Base-by-base conservation (phyloP, 1,140 invertebrate species). In the Drosophila ercepeae region DNA sequence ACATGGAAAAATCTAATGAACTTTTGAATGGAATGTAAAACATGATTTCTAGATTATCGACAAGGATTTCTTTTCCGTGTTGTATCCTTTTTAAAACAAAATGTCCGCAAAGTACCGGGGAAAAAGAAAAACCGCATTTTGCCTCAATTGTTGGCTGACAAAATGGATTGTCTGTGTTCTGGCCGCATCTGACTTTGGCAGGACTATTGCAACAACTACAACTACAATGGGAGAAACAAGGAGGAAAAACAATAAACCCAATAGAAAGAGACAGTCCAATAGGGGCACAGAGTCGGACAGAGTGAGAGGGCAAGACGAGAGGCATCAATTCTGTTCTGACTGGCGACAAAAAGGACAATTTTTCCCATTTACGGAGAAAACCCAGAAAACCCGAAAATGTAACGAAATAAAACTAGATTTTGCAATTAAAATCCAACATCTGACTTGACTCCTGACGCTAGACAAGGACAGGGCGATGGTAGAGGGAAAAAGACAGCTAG, bases 391-490 rank as follows among this genome's bases (percentile, higher is more conserved):
- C 13, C 36, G 42, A 51, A 61, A 63, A 39, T 69, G 50, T 67
- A 82, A 72, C 69, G 42, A 46, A 75, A 75, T 67, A 52, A 72
- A 81, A 77, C 67, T 72, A 46, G 61, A 58, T 59, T 77, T 82
- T 76, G 68, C 78, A 81, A 83, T 81, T 81, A 77, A 82, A 82
- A 51, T 82, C 61, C 74, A 77, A 42, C 77, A 50, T 72, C 25
- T 25, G 53, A 25, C 39, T 18, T 42, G 39, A 2, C 39, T 42
- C 16, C 19, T 18, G 9, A 16, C 6, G 34, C 7, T 29, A 19
- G 13, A 18, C 4, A 41, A n/a, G 11, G 36, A 18, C 4, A 27
- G 36, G 4, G 4, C 14, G 2, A 25, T 1, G 7, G 11, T 23
- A 1, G 1, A 3, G 14, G 3, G 29, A 36, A 11, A 19, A 14